Evolutionary conservation across 1,140 invertebrate species (phyloP), one percentile per base, ranked within the genome.

Genomic region (Gryllus bimaculatus): DNA sequence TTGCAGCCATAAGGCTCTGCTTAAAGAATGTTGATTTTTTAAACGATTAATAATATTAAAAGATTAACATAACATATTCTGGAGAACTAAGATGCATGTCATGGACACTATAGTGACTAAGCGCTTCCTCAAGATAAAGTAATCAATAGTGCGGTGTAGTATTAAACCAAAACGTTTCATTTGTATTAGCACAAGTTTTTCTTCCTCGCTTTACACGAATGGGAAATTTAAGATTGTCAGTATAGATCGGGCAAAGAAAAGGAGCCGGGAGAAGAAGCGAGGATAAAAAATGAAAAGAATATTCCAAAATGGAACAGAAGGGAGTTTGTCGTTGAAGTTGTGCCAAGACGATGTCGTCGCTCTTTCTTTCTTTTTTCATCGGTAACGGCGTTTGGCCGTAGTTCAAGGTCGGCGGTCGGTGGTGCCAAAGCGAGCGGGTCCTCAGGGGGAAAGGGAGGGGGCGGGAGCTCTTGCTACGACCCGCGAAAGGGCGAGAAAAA

Each of bases 241-340:
- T 39, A 5, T 66, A 66, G 18, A 66, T 66, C 54, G 54, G 7
- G 0, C 0, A 18, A 66, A 66, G 54, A 66, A 66, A 66, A 10
- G 54, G 18, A 66, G 54, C 10, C 2, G 18, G 7, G 54, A 7
- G 18, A 18, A 66, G 54, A 66, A 13, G 18, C 54, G 54, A 18
- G 1, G 18, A 18, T 13, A 66, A 66, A 66, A 66, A 66, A 13
- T 13, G 18, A 66, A 66, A 66, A 66, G 54, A 66, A 66, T 66
- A 66, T 66, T 66, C 54, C 54, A 66, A 66, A 66, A 66, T 66
- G 54, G 54, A 66, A 18, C 54, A 66, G 54, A 66, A 66, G 54
- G 54, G 10, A 66, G 54, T 66, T 66, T 66, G 54, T 66, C 54
- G 54, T 18, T 66, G 54, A 66, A 66, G 54, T 66, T 7, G 54